Evolutionary conservation across 2,113 vertebrate genomes (phyloP).

Genomic region (Smithornis capensis): DNA sequence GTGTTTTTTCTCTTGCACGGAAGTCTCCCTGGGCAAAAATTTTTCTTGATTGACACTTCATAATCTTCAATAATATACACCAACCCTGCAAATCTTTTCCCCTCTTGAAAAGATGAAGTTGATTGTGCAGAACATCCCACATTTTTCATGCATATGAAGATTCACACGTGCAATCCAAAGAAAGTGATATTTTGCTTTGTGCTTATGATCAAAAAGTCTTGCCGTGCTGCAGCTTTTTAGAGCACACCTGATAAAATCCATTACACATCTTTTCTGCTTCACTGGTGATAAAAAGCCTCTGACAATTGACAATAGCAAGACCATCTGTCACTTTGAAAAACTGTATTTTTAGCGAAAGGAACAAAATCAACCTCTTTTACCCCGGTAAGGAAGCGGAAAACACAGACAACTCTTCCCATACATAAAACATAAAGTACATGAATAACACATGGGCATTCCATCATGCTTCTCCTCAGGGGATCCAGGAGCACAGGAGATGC

Average conservation of each 20-base stretch:
- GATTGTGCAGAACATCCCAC: not conserved
- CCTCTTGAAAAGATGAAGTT: not conserved
- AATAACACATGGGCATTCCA: not conserved
- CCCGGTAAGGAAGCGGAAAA: not conserved
- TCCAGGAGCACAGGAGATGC: not conserved
- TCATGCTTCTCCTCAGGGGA: not conserved
- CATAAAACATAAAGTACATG: not conserved
- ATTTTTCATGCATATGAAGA: not conserved
- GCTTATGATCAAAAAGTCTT: not conserved
- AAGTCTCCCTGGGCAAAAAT: not conserved
- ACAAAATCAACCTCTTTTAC: not conserved
- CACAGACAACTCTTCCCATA: not conserved
- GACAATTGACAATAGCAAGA: not conserved
- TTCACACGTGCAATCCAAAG: not conserved
- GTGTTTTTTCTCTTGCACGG: not conserved
- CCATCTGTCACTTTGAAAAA: not conserved
- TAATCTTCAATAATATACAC: not conserved
- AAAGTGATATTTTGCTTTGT: not conserved
- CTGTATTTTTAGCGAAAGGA: not conserved
- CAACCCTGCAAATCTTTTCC: not conserved
- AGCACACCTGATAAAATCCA: slow-evolving; percentile 29
- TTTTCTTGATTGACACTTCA: not conserved
- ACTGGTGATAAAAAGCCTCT: not conserved
- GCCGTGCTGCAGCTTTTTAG: not conserved
- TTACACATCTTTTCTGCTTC: not conserved